Conservation (phyloP, 1,140 invertebrate genomes). For the Marisa cornuarietis region DNA sequence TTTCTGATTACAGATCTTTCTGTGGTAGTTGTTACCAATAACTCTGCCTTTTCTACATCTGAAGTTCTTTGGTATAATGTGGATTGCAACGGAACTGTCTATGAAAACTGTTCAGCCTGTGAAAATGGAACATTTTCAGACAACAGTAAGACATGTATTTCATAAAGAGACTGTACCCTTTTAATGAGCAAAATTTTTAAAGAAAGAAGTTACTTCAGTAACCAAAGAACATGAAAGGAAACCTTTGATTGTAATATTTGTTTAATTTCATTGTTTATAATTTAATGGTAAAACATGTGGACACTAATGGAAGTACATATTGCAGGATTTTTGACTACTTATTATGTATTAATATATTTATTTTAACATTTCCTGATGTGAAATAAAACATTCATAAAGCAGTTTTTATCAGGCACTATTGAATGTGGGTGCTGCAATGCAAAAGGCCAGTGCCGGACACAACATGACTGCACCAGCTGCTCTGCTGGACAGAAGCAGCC, state of each 20-base stretch:
- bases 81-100: slow-evolving; percentile 1
- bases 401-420: background rate
- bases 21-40: background rate
- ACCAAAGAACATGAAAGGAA: no score
- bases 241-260: no score
- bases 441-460: background rate
- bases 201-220: background rate
- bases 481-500: background rate
- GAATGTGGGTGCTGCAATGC: slow-evolving; percentile 7
- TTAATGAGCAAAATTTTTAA: background rate
- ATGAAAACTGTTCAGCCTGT: background rate
- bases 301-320: background rate
- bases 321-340: background rate
- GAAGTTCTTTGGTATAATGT: background rate
- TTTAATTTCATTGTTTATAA: background rate
- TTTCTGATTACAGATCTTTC: no score
- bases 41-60: background rate
- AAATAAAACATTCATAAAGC: background rate
- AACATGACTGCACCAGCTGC: background rate
- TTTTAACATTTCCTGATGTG: background rate
- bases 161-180: background rate
- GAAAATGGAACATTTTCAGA: background rate
- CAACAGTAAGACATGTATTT: slow-evolving; percentile 3
- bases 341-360: background rate
- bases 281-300: background rate